Evolutionary conservation across 2,888 invertebrate species (phyloP), one percentile per base, ranked within the genome.

Genomic region (Rhyacophila evoluta): DNA sequence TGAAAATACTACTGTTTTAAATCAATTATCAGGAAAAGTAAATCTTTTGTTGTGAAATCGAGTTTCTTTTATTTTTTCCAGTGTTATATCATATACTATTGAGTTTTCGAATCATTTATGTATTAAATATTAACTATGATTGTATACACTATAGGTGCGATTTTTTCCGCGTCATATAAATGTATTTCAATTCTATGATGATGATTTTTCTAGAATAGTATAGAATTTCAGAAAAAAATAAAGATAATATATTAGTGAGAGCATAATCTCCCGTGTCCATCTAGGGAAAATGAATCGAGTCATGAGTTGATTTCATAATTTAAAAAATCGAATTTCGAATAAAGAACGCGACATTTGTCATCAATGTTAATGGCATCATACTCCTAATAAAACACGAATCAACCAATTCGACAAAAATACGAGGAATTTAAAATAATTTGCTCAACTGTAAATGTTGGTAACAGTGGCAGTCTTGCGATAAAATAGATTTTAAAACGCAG

Each of bases 241-340:
- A 33, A 6, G 29, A 33, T 4, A 33, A 33, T 4, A 33, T 33
- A 33, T 6, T 4, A 33, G 6, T 4, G 29, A 33, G 29, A 33
- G 29, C 29, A 6, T 33, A 2, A 55, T 55, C 55, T 55, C 15
- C 1, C 10, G 55, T 19, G 19, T 6, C 55, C 55, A 55, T 55
- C 55, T 55, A 55, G 55, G 25, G 55, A 55, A 15, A 55, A 55
- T 19, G 55, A 55, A 55, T 55, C 55, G 25, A 55, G 19, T 55
- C 55, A 55, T 19, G 25, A 6, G 8, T 4, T 55, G 8, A 19
- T 55, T 55, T 25, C 55, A 55, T 25, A 55, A 55, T 55, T 55
- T 55, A 25, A 55, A 41, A 55, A 55, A 4, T 39, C 15, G 39
- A 39, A 39, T 39, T 55, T 25, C 55, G 55, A 55, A 55, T 55